Evolutionary conservation across 2,888 invertebrate species (phyloP).

Genomic region (Dolomedes plantarius): DNA sequence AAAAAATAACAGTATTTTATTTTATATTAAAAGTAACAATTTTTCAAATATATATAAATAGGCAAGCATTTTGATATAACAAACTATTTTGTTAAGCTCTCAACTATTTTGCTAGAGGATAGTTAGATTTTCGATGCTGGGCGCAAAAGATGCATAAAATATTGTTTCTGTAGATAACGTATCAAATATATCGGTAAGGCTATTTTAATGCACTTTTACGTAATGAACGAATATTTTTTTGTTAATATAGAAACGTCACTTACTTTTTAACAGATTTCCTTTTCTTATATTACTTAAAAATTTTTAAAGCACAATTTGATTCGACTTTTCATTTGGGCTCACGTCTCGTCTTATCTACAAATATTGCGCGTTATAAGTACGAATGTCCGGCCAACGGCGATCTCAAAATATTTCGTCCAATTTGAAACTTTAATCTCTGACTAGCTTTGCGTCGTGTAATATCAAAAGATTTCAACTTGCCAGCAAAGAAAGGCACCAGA

Average conservation of each 20-base stretch:
- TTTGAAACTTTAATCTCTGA: too few species aligned
- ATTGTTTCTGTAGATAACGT: slow-evolving; percentile 41
- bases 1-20: background rate
- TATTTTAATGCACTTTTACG: slow-evolving; percentile 29
- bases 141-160: slow-evolving; percentile 31
- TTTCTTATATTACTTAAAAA: background rate
- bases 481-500: too few species aligned
- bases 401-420: too few species aligned
- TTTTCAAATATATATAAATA: slow-evolving; percentile 25
- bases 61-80: background rate
- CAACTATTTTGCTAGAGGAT: slow-evolving; percentile 26
- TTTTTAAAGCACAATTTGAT: background rate
- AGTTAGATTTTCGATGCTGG: slow-evolving; percentile 31
- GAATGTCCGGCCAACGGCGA: too few species aligned
- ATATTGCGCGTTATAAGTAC: too few species aligned
- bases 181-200: slow-evolving; percentile 43
- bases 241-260: background rate
- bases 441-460: too few species aligned
- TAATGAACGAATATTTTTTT: slow-evolving; percentile 10
- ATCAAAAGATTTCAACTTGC: too few species aligned
- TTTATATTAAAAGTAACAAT: background rate
- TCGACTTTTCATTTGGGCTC: background rate
- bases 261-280: too few species aligned
- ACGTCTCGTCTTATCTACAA: too few species aligned
- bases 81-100: slow-evolving; percentile 57